These are phyloP conservation scores for Paraescarpia echinospica DNA, from an alignment of 1,140 invertebrate species.

Conservation along the genomic window DNA sequence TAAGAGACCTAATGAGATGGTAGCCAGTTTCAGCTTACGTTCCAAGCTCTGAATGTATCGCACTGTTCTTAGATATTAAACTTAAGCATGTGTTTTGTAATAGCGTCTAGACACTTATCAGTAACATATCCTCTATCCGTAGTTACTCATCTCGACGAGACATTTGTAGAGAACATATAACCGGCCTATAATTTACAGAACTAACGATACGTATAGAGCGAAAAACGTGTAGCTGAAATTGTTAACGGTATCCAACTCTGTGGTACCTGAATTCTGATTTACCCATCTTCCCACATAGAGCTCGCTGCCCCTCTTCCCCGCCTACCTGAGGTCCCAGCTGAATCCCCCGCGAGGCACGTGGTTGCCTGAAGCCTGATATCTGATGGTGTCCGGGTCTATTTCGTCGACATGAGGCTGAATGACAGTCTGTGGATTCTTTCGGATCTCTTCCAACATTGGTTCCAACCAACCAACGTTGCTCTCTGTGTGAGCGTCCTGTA, in stretches of 20 bases:
- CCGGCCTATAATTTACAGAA: no score
- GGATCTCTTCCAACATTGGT: slow-evolving; percentile 84
- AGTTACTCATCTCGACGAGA: no score
- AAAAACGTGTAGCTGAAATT: no score
- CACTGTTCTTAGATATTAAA: no score
- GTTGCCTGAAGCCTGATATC: slow-evolving; percentile 11
- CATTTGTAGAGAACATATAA: no score
- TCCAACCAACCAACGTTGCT: slow-evolving; percentile 73
- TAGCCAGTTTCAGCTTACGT: no score
- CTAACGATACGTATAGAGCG: no score
- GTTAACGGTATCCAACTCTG: not conserved
- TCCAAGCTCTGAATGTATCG: no score
- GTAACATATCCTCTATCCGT: no score
- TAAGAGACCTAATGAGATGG: no score
- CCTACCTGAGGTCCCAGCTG: slow-evolving; percentile 31
- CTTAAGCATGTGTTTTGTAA: no score
- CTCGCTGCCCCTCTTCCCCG: not conserved
- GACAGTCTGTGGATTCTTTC: slow-evolving; percentile 79
- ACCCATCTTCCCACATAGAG: not conserved
- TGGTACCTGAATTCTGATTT: not conserved
- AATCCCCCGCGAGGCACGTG: slow-evolving; percentile 29
- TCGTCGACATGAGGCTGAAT: slow-evolving; percentile 31
- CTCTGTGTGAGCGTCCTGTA: slow-evolving; percentile 87
- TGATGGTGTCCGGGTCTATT: slow-evolving; percentile 23
- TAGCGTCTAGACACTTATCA: no score